Evolutionary conservation across 2,888 invertebrate species (phyloP).

Genomic region (Hofmannophila pseudospretella): DNA sequence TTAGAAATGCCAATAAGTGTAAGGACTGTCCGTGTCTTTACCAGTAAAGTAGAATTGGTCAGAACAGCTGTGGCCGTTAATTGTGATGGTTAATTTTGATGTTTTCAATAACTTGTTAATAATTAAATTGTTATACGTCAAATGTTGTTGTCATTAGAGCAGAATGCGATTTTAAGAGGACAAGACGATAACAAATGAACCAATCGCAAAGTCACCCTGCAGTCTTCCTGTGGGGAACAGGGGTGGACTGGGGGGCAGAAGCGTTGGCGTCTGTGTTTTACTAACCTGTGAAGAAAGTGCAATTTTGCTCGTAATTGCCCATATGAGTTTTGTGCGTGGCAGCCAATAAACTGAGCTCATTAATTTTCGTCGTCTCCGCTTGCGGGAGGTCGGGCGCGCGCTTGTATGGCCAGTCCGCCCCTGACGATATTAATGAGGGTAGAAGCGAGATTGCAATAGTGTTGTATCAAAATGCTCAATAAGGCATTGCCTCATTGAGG

Average conservation of each 20-base stretch:
- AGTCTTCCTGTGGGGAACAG: constrained; percentile 76
- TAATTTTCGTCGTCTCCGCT: constrained; percentile 78
- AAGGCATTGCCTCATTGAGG: constrained; percentile 57
- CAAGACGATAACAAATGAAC: constrained; percentile 54
- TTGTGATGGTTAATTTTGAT: constrained; percentile 43
- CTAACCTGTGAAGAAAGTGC: constrained; percentile 79
- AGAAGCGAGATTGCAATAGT: constrained; percentile 76
- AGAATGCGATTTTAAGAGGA: constrained; percentile 60
- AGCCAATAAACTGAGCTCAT: constrained; percentile 79
- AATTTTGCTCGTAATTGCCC: constrained; percentile 78
- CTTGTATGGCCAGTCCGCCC: constrained; percentile 79
- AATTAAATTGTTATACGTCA: constrained; percentile 17
- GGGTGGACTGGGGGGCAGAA: constrained; percentile 75
- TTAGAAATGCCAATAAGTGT: constrained; percentile 43
- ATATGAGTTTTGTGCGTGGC: constrained; percentile 78
- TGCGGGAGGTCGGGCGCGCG: constrained; percentile 75
- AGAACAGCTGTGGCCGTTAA: constrained; percentile 30
- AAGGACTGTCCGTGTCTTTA: constrained; percentile 40
- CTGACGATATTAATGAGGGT: constrained; percentile 79
- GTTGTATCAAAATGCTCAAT: constrained; percentile 65
- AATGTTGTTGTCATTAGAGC: constrained; percentile 29
- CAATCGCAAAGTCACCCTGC: constrained; percentile 69
- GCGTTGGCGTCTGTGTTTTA: constrained; percentile 72
- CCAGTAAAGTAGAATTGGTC: constrained; percentile 29
- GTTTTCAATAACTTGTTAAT: constrained; percentile 28